Base-by-base conservation (phyloP, 2,888 invertebrate genomes). In the Leptinotarsa rubiginosa region DNA sequence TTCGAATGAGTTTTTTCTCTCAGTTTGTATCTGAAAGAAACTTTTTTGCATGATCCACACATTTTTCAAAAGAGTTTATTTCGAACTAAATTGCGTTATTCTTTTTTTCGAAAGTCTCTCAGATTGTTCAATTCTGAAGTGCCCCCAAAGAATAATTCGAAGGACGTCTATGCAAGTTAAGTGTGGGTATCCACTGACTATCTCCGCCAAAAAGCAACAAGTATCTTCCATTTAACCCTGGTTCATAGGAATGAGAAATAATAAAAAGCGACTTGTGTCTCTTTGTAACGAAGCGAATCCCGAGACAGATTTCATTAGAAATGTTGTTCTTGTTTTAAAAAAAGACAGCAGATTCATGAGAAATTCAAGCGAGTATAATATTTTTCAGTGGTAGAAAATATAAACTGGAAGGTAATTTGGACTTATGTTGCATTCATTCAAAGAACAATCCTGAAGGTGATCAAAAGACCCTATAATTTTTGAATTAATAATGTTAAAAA, bases 141-240 rank as follows among this genome's bases (percentile, higher is more conserved):
- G 50, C 7, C 4, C 12, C 3, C 2, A 52, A 10, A 22, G 15
- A 56, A 56, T 10, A 41, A 62, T 41, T n/a, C 2, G 12, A 18
- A 31, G 62, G n/a, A 41, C 62, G 62, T 41, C 62, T 16, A 62
- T 62, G 62, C 13, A 16, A 12, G n/a, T 22, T 22, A 56, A 56
- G 56, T 56, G 41, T 41, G 56, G 54, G 22, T 22, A 56, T 20
- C 56, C 56, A 56, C 13, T 62, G 62, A 62, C 41, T 62, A 62
- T 62, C 62, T n/a, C 62, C 62, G 41, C 62, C 62, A 41, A 62
- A 62, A 62, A 62, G 62, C 62, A 62, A 62, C 62, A 62, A 25
- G 62, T 16, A 62, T 62, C 41, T 62, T 62, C 62, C 62, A 62
- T 62, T 62, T 62, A 62, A 62, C 41, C 62, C 41, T 31, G 62